Evolutionary conservation across 2,888 invertebrate genomes (phyloP), one percentile per base, ranked within the genome.

Genomic region (Callinectes sapidus): DNA sequence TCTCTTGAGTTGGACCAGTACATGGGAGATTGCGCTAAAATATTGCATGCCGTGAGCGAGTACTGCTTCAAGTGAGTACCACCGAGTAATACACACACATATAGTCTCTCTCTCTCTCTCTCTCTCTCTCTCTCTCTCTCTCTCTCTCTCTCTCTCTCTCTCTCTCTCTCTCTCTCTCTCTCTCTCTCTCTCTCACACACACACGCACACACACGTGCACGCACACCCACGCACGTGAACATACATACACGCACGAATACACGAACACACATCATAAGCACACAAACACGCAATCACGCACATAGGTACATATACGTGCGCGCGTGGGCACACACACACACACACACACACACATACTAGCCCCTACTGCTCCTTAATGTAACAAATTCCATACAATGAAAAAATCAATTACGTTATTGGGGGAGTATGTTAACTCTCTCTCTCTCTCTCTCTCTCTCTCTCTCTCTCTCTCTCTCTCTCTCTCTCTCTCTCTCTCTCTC

Each of bases 11-110:
- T 93, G 32, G 93, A 93, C 54, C 85, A 54, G 14, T 93, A 93
- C 18, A 91, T 91, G 91, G 39, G n/a, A 0, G 85, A 91, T 85
- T 93, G 93, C 28, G 55, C 66, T 48, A 88, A 28, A 48, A 86
- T 93, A 8, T 48, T 93, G 48, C 39, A 89, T 10, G 91, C 93
- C 18, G 81, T 91, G 6, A 66, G 89, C 2, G 48, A 91, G 32
- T 91, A 86, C 89, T 93, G 93, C 28, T 91, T 89, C 91, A 93
- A 89, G 93, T 93, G 42, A 39, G 89, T 48, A 18, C 71, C 13
- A 18, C 71, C 13, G 42, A 10, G 32, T 55, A 28, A 18, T 55
- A 8, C 32, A 48, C 18, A 54, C 55, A n/a, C n/a, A n/a, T n/a
- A n/a, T n/a, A n/a, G n/a, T 23, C 66, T 71, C 66, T 71, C 66